Evolutionary conservation across 2,113 vertebrate species (phyloP), one percentile per base, ranked within the genome.

Genomic region (Vanacampus margaritifer): DNA sequence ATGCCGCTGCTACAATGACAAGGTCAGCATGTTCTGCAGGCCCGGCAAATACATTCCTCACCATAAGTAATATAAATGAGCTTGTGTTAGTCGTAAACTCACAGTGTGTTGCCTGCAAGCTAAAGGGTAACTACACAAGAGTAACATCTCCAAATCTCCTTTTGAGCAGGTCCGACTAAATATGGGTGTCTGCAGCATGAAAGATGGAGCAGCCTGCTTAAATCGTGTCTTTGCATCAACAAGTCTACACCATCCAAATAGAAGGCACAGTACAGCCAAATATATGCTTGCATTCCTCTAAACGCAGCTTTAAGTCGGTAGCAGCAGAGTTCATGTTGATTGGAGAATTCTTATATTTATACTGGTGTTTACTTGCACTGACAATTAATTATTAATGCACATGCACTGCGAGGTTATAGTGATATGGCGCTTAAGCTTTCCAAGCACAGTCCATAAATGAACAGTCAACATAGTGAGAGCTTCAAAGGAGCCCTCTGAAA

Each of bases 1-100:
- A 82, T 75, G 82, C n/a, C n/a, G n/a, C 81, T 63, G 78, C 76
- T 76, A 75, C 82, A 82, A 79, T 88, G 86, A 90, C 90, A 90
- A 92, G 90, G 90, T 90, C 91, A 90, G 89, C 87, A 87, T 87
- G 86, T 90, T 90, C 76, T 78, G 69, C 81, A 72, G 79, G 74
- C 72, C 72, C 24, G 39, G 73, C 79, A 72, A 81, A 85, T 79
- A 76, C 77, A 87, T 84, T 78, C 73, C 81, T 84, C 80, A 65
- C 80, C 73, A 85, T 89, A 89, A 91, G 89, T 88, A 87, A 91
- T 90, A 90, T 90, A 90, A 91, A 91, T 91, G 86, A 91, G 90
- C 68, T 28, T 60, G 80, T 72, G 82, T 88, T 89, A 86, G 84
- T 68, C 14, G 69, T 86, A 87, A 88, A 90, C 81, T 85, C 79